These are phyloP conservation scores for Liolophura sinensis DNA, from an alignment of 1,140 invertebrate genomes.

Conservation along the genomic window DNA sequence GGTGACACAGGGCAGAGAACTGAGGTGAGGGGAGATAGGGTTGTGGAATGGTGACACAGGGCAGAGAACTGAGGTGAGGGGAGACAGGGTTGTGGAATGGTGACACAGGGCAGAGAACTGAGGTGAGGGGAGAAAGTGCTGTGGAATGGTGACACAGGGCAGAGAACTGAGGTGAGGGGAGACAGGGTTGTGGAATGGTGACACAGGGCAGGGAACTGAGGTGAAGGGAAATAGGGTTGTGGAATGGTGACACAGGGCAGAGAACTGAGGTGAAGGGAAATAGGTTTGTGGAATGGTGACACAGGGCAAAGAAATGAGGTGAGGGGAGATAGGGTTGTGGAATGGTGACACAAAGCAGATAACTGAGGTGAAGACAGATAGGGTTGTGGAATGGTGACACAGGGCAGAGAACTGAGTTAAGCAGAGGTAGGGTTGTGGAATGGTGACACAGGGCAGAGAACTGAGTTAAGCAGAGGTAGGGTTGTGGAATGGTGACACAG, in stretches of 20 bases:
- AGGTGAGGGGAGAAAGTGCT: neutral
- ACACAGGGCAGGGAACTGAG: neutral
- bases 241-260: neutral
- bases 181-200: no score
- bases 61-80: neutral
- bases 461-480: neutral
- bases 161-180: neutral
- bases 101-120: neutral
- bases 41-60: neutral
- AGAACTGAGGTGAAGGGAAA: neutral
- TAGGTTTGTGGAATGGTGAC: neutral
- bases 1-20: no score
- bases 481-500: neutral
- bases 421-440: neutral
- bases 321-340: no score
- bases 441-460: neutral
- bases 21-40: slow-evolving; percentile 2
- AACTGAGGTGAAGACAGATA: slow-evolving; percentile 5
- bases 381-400: no score
- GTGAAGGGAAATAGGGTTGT: neutral
- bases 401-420: slow-evolving; percentile 3
- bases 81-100: neutral
- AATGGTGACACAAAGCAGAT: neutral
- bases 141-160: neutral
- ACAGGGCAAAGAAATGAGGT: no score